phyloP scores from a whole-genome alignment of 1,140 invertebrate species.

The Pogonus chalceus region DNA sequence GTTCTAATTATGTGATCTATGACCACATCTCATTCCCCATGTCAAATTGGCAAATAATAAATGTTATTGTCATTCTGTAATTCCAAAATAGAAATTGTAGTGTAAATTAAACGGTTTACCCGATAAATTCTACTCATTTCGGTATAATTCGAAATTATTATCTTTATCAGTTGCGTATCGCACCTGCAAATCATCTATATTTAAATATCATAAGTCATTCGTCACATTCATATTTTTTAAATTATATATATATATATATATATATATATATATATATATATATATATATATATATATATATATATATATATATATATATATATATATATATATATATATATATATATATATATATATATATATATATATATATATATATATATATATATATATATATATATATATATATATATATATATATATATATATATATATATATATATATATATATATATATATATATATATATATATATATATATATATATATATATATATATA shows the following conservation, averaged over 20 bases:
- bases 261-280: background rate
- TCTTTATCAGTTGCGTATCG: slow-evolving; percentile 11
- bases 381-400: slow-evolving; percentile 10
- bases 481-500: background rate
- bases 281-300: slow-evolving; percentile 11
- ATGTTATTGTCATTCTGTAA: slow-evolving; percentile 6
- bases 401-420: slow-evolving; percentile 13
- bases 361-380: slow-evolving; percentile 8
- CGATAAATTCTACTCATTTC: slow-evolving; percentile 11
- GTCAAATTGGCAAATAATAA: slow-evolving; percentile 7
- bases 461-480: background rate
- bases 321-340: slow-evolving; percentile 14
- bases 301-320: slow-evolving; percentile 19
- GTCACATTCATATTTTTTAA: background rate
- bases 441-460: slow-evolving; percentile 10
- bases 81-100: slow-evolving; percentile 5
- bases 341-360: background rate
- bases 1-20: slow-evolving; percentile 6
- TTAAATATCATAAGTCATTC: slow-evolving; percentile 8
- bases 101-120: slow-evolving; percentile 6
- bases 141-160: slow-evolving; percentile 14
- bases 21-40: background rate
- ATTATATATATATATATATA: background rate
- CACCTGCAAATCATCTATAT: slow-evolving; percentile 1
- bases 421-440: slow-evolving; percentile 10